phyloP scores from a whole-genome alignment of 2,797 vertebrate genomes.

The Hippoglossus hippoglossus region DNA sequence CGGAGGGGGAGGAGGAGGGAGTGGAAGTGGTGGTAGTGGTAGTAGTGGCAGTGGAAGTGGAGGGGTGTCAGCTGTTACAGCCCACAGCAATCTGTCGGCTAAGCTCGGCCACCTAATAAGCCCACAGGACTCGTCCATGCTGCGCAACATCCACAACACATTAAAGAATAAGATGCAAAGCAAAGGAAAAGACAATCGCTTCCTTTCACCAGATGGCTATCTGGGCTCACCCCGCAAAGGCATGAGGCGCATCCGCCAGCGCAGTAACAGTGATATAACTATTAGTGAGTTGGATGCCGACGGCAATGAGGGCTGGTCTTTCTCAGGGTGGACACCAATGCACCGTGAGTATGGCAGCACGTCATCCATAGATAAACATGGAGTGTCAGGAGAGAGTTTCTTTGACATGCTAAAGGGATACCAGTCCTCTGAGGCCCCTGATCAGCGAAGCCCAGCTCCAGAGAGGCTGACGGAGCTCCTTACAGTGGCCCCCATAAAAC shows the following conservation, averaged over 20 bases:
- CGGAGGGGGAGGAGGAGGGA: constrained; percentile 52
- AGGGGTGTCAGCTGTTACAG: constrained; percentile 78
- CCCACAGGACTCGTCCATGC: constrained; percentile 95
- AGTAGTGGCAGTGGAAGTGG: constrained; percentile 53
- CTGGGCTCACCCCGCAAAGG: constrained; percentile 95
- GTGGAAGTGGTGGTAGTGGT: constrained; percentile 39
- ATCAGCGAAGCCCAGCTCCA: constrained; percentile 90
- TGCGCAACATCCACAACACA: constrained; percentile 97
- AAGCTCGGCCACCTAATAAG: constrained; percentile 95
- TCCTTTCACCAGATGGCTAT: constrained; percentile 96
- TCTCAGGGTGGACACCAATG: constrained; percentile 94
- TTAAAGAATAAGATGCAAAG: constrained; percentile 94
- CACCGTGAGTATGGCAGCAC: constrained; percentile 99
- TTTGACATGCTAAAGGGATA: constrained; percentile 97
- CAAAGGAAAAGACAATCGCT: constrained; percentile 93
- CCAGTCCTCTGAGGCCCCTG: constrained; percentile 88
- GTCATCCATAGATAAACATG: constrained; percentile 98
- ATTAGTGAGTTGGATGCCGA: constrained; percentile 97
- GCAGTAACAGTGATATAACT: constrained; percentile 98
- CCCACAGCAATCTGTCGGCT: constrained; percentile 95
- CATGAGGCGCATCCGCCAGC: constrained; percentile 95
- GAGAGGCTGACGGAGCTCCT: constrained; percentile 93
- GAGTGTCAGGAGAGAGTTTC: constrained; percentile 95
- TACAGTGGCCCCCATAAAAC: constrained; percentile 90
- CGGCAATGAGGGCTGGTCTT: constrained; percentile 95